These are phyloP conservation scores for Cebidichthys violaceus DNA, from an alignment of 2,113 vertebrate species.

Conservation along the genomic window DNA sequence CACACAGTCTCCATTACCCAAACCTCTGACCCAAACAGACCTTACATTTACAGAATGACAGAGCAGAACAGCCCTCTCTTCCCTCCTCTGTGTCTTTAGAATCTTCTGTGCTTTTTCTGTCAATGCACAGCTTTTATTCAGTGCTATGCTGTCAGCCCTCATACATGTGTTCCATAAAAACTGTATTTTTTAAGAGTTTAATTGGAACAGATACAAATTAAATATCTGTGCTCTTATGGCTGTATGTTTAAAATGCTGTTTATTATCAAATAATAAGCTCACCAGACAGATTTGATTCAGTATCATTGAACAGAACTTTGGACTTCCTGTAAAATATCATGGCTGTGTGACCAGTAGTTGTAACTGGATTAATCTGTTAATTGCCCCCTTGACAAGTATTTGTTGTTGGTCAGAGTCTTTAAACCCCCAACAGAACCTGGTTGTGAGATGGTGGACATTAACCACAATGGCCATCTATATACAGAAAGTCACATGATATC, in stretches of 20 bases:
- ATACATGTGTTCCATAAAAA: background rate
- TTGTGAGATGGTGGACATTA: too few species aligned
- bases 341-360: too few species aligned
- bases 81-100: conserved; percentile 8
- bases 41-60: conserved; percentile 47
- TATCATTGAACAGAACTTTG: too few species aligned
- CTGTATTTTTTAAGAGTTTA: background rate
- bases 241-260: background rate
- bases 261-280: too few species aligned
- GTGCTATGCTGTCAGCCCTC: background rate
- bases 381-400: too few species aligned
- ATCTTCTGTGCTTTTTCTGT: conserved; percentile 12
- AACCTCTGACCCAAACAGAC: conserved; percentile 32
- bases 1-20: background rate
- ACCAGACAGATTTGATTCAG: too few species aligned
- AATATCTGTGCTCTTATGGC: background rate
- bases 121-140: background rate
- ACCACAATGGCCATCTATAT: too few species aligned
- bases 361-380: too few species aligned
- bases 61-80: conserved; percentile 17
- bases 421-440: too few species aligned
- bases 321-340: too few species aligned
- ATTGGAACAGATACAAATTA: background rate
- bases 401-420: too few species aligned
- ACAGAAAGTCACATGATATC: too few species aligned